Evolutionary conservation across 2,113 vertebrate species (phyloP), one percentile per base, ranked within the genome.

Genomic region (Meriones unguiculatus): DNA sequence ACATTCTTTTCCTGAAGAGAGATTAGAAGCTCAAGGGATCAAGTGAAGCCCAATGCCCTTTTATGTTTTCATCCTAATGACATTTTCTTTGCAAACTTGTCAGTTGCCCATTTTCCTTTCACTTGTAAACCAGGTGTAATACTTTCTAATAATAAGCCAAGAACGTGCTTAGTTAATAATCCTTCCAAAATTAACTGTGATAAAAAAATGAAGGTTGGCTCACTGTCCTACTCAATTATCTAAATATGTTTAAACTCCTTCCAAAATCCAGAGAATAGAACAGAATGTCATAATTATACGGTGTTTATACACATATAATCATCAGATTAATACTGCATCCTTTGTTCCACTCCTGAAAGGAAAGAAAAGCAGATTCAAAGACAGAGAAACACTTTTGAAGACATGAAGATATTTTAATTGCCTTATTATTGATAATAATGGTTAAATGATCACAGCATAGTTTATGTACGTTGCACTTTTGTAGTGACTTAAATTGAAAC

Each of bases 231-330:
- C 50, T 95, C 59, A 89, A 67, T 94, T 94, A 96, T 70, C 54
- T 93, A 95, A 93, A 96, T 95, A 92, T 97, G 41, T 96, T 92
- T 95, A 91, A 98, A 95, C 72, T 96, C 85, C 75, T 94, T 97
- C 96, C 96, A 95, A 97, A 97, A 96, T 72, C 41, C 90, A 94
- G 57, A 94, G 46, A 90, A 73, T 22, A 93, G 82, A 12, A 92
- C 32, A 76, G 20, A 95, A 92, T 75, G 22, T 77, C 95, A 91
- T 94, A 97, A 97, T 97, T 97, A 97, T 35, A 93, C 87, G 72
- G 78, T 81, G 18, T 87, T 97, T 97, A 97, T 87, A 84, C n/a
- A 95, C 67, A 32, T 95, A 91, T 41, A 97, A 94, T 95, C 85
- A 90, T 96, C 88, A 96, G 89, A 92, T 97, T 94, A 96, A 95